phyloP scores from a whole-genome alignment of 2,797 vertebrate genomes.

The Nothura maculosa region DNA sequence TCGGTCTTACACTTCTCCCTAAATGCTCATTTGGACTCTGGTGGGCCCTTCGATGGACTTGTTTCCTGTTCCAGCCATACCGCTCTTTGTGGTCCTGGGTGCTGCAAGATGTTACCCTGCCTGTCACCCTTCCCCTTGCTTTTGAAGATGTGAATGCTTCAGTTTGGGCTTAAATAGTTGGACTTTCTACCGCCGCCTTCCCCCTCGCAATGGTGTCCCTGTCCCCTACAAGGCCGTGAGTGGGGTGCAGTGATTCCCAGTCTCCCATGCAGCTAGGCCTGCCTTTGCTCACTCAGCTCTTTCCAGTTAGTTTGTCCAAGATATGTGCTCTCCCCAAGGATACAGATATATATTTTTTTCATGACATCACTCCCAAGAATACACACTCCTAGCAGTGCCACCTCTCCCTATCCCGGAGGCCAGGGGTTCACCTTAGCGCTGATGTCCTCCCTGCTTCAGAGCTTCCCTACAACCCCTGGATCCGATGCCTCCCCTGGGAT shows the following conservation, averaged over 20 bases:
- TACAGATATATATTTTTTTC: neutral
- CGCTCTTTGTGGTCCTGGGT: neutral
- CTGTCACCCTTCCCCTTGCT: neutral
- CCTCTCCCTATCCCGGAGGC: neutral
- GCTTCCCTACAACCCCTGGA: neutral
- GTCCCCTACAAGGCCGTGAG: neutral
- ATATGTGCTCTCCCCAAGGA: neutral
- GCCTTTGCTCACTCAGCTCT: neutral
- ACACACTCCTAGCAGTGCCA: neutral
- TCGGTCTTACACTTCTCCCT: neutral
- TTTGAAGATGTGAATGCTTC: neutral
- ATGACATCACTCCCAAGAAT: constrained; percentile 33
- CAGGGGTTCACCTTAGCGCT: neutral
- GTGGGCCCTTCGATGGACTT: neutral
- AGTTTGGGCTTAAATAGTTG: neutral
- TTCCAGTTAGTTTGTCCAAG: constrained; percentile 25
- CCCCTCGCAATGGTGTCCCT: neutral
- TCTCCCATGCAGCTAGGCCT: neutral
- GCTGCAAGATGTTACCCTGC: neutral
- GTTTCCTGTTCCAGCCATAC: rapidly evolving
- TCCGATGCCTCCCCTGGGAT: neutral
- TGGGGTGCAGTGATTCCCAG: neutral
- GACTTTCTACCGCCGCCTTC: neutral
- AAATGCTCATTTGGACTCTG: neutral
- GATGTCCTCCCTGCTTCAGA: neutral